Evolutionary conservation across 2,797 vertebrate species (phyloP).

Genomic region (Enoplosus armatus): DNA sequence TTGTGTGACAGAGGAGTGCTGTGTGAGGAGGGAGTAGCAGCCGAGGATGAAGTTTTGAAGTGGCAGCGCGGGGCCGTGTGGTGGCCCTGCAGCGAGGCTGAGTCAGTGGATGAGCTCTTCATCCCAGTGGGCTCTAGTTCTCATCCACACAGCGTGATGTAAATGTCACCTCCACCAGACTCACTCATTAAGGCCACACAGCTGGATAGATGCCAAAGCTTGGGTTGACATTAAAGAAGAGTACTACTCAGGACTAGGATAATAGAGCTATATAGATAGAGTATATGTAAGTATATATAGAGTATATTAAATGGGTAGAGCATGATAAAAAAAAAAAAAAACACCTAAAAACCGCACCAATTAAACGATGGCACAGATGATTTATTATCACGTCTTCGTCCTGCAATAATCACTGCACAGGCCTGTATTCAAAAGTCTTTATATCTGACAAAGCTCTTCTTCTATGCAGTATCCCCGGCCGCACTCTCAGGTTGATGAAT

Average conservation of each 20-base stretch:
- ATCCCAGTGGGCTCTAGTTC: slow-evolving; percentile 62
- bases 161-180: slow-evolving; percentile 78
- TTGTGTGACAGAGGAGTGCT: not conserved
- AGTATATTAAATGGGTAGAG: not conserved
- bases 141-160: slow-evolving; percentile 61
- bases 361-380: not conserved
- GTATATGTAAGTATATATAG: not conserved
- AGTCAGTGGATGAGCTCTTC: slow-evolving; percentile 67
- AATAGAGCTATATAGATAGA: not conserved
- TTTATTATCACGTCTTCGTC: not conserved
- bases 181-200: slow-evolving; percentile 64
- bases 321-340: too few species aligned
- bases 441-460: slow-evolving; percentile 17
- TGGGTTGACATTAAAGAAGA: slow-evolving; percentile 49
- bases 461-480: not conserved
- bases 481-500: slow-evolving; percentile 47
- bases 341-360: not conserved
- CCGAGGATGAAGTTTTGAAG: slow-evolving; percentile 46
- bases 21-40: not conserved
- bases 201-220: slow-evolving; percentile 54
- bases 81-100: slow-evolving; percentile 27
- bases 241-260: not conserved
- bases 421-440: slow-evolving; percentile 10
- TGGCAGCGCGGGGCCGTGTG: slow-evolving; percentile 13
- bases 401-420: slow-evolving; percentile 26